These are phyloP conservation scores for Gonioctena quinquepunctata DNA, from an alignment of 1,140 invertebrate genomes.

Conservation along the genomic window DNA sequence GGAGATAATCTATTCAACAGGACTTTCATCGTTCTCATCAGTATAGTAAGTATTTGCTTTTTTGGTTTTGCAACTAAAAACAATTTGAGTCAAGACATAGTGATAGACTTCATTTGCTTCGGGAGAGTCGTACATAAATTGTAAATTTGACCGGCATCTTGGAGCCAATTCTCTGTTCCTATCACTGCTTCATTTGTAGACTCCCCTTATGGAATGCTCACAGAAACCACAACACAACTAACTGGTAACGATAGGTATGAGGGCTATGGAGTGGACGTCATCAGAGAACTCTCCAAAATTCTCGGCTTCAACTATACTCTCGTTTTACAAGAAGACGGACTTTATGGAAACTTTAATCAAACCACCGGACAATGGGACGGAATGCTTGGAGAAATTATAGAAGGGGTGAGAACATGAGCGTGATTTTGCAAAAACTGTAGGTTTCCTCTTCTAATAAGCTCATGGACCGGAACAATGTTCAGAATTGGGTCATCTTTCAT, in stretches of 20 bases:
- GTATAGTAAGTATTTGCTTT: conserved; percentile 73
- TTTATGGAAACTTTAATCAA: conserved; percentile 71
- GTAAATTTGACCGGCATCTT: too few relatives aligned
- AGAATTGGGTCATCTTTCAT: too few relatives aligned
- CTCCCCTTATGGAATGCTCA: conserved; percentile 83
- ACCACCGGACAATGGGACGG: conserved; percentile 80
- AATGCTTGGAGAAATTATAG: conserved; percentile 83
- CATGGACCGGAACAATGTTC: too few relatives aligned
- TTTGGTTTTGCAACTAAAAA: conserved; percentile 23
- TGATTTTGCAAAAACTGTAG: too few relatives aligned
- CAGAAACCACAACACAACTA: conserved; percentile 70
- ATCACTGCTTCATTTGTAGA: conserved; percentile 29
- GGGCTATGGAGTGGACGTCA: conserved; percentile 82
- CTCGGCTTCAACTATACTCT: conserved; percentile 90
- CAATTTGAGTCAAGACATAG: too few relatives aligned
- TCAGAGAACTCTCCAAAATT: conserved; percentile 72
- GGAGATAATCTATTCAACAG: conserved; percentile 73
- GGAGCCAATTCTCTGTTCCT: background rate
- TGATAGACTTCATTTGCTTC: too few relatives aligned
- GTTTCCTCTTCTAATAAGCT: too few relatives aligned
- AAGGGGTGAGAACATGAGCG: conserved; percentile 67
- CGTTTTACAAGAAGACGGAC: conserved; percentile 72
- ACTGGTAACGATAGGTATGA: conserved; percentile 81
- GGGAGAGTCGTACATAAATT: too few relatives aligned
- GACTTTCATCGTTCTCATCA: conserved; percentile 83